Evolutionary conservation across 1,140 invertebrate genomes (phyloP), one percentile per base, ranked within the genome.

Genomic region (Atta texana): DNA sequence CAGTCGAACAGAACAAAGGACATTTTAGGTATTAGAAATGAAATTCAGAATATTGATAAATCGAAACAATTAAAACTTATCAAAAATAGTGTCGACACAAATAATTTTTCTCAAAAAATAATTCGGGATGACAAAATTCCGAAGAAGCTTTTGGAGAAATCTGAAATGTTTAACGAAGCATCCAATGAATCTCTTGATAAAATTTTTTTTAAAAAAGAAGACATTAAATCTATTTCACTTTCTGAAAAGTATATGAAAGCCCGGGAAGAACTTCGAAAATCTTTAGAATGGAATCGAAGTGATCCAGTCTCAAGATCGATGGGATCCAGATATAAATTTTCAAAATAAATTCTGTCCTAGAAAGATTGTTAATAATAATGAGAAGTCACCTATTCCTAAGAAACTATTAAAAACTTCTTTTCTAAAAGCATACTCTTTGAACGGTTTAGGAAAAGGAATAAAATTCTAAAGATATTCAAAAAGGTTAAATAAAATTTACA

Each of bases 131-230:
- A 69, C 0, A 10, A 14, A 12, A 31, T 31, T 39, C 55, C 90
- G 0, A 86, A 90, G 14, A 77, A 89, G 18, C 31, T 90, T 16
- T 90, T 81, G 0, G 86, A 90, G 12, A 82, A 88, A 59, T 90
- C 89, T 28, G 81, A 90, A 16, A 28, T 81, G 0, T 31, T 81
- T 16, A 88, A 75, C 0, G 86, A 49, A 7, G 61, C 68, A 68
- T 90, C 89, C 12, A 51, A 12, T 0, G 63, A 86, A 14, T 90
- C 89, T 3, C 12, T 86, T 1, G 12, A 80, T 24, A 39, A 34
- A 24, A 61, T 39, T 24, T 6, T 5, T 10, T 21, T 44, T n/a
- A n/a, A n/a, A 59, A n/a, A 6, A 21, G 18, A 6, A 2, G 24
- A 49, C 5, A 31, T 59, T 72, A 31, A 72, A 59, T 0, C 39